Base-by-base conservation (phyloP, 1,140 invertebrate species). In the Drosophila kikkawai region DNA sequence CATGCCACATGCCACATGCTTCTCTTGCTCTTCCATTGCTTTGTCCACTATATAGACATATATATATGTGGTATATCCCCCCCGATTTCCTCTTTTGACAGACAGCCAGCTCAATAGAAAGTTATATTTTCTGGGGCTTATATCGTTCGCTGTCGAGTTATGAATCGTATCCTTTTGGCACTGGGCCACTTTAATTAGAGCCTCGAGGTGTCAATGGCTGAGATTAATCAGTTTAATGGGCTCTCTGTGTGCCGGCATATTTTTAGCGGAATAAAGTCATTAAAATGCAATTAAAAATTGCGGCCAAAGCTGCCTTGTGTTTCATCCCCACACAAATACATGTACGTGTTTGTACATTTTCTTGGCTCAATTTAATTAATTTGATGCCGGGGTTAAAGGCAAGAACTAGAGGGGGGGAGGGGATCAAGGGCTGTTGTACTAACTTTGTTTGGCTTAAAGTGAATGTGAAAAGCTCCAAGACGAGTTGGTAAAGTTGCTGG, bases 281-380 rank as follows among this genome's bases (percentile, higher is more conserved):
- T 88, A 88, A 88, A 90, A 90, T 82, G 81, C 85, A 88, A 88
- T 88, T 88, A 88, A 88, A 90, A 88, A 81, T 78, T 79, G 59
- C 55, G 79, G 50, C n/a, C 59, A 36, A 45, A 56, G 57, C 19
- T 12, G 63, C 47, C 57, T 74, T 36, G 51, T 64, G 29, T 53
- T 60, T 68, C 32, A 41, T 53, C 19, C 26, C 44, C 13, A 71
- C 13, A 71, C 44, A 42, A 48, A 58, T 39, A 64, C 37, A 39
- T 56, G 19, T 26, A 39, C 57, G 67, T 79, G 77, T 78, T 67
- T 75, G 53, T 71, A 64, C 53, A 84, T 60, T 75, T 81, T 79
- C 74, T 67, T 81, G 53, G 64, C 70, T 81, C 68, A 79, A 90
- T 88, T 81, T 68, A 85, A 88, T 88, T 90, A 69, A 90, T 90